Percentiles rank a stretch among this genome's conserved stretches.
Evolutionary conservation across 2,797 vertebrate species (phyloP).

Genomic region (Poecilia gillii): DNA sequence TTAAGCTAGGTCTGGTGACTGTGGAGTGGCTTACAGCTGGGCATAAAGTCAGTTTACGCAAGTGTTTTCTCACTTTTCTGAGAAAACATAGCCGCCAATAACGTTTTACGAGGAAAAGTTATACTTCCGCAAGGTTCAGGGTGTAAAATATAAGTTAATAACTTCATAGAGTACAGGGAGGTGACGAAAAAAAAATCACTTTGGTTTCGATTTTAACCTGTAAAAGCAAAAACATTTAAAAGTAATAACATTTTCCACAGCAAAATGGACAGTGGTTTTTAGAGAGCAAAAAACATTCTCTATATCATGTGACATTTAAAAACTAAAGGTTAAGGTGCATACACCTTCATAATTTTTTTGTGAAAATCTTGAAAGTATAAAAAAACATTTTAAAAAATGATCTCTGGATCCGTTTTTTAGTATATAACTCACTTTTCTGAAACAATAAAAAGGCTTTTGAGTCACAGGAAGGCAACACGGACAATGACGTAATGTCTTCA

Average conservation of each 20-base stretch:
- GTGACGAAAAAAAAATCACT: not conserved
- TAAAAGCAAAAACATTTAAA: not conserved
- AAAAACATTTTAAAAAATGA: not conserved
- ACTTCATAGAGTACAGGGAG: not conserved
- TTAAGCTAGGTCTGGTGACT: conserved; percentile 14
- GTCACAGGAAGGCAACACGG: not conserved
- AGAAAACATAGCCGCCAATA: not conserved
- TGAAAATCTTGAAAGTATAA: not conserved
- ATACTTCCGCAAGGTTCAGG: conserved; percentile 9
- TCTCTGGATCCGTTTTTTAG: not conserved
- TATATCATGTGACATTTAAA: not conserved
- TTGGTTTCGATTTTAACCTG: not conserved
- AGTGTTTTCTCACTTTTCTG: not conserved
- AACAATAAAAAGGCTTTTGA: not conserved
- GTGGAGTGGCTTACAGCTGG: conserved; percentile 11
- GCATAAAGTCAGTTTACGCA: not conserved
- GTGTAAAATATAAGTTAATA: not conserved
- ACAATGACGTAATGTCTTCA: not conserved
- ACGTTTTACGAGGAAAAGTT: conserved; percentile 13
- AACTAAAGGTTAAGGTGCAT: not conserved
- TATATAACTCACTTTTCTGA: not conserved
- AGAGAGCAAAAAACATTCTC: not conserved
- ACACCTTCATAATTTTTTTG: not conserved
- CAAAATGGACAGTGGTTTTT: not conserved
- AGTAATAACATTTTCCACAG: not conserved